These are phyloP conservation scores for Capreolus pygargus DNA, from an alignment of 2,113 vertebrate genomes.

Conservation along the genomic window DNA sequence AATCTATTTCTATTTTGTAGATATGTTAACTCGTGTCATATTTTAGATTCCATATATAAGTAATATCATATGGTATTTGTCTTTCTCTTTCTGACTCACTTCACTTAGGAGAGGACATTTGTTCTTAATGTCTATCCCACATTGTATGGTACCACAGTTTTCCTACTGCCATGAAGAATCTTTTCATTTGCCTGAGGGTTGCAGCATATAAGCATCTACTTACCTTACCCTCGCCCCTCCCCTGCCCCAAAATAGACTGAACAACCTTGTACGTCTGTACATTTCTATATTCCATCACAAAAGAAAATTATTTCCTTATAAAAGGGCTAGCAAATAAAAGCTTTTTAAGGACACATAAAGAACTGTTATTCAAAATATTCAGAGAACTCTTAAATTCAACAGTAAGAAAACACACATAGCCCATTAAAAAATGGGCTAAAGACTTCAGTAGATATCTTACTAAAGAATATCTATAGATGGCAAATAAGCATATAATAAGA, in stretches of 20 bases:
- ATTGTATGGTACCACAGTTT: background rate
- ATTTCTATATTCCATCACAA: background rate
- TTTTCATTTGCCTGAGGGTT: background rate
- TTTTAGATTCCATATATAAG: background rate
- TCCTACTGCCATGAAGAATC: background rate
- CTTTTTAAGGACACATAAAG: background rate
- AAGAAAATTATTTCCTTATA: background rate
- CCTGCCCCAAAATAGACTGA: background rate
- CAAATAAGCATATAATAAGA: background rate
- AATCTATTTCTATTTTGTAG: background rate
- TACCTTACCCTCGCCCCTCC: fast-evolving
- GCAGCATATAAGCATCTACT: background rate
- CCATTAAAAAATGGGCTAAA: background rate
- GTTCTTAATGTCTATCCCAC: slow-evolving; percentile 5
- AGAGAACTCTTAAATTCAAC: background rate
- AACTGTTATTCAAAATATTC: background rate
- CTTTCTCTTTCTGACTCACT: background rate
- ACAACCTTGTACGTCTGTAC: background rate
- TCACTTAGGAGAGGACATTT: background rate
- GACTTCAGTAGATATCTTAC: background rate
- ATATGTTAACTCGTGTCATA: background rate
- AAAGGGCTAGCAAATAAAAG: background rate
- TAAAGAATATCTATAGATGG: background rate
- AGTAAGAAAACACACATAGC: background rate
- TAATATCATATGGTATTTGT: background rate